Evolutionary conservation across 2,888 invertebrate species (phyloP), one percentile per base, ranked within the genome.

Genomic region (Amphipyra berbera): DNA sequence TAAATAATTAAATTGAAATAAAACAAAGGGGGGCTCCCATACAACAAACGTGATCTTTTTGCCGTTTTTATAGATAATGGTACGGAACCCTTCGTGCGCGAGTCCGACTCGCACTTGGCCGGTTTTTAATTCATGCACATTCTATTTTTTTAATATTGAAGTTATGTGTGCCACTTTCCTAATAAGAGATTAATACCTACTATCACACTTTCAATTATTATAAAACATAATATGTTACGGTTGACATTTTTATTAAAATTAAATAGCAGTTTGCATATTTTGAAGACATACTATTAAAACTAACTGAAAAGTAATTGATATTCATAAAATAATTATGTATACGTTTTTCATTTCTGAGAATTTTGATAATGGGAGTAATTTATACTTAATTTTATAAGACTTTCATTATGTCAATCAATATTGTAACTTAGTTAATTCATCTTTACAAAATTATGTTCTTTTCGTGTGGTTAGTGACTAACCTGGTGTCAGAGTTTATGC

Each of bases 221-320:
- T 56, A 58, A 48, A 52, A 59, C 42, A 58, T 56, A 46, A 58
- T 56, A 46, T 21, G 55, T 40, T 9, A 55, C 3, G 3, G 35
- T 45, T 66, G 67, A 71, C 61, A 71, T 69, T 59, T 69, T 70
- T 59, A 61, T 61, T n/a, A 72, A 64, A 65, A 62, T 60, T 46
- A 55, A 61, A 57, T 58, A 21, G 73, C 58, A 72, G 73, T 77
- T 73, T 68, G 61, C 67, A 56, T 71, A 69, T 64, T 72, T 68
- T 38, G 44, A 53, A 42, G 47, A 41, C 35, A 46, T 6, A 49
- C 42, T 21, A 57, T 77, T 73, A 69, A 61, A 57, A 64, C n/a
- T 59, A 61, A 70, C 58, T 74, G 27, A 50, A 61, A 61, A 40
- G 30, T 61, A 50, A 61, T 56, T 45, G 53, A 38, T 47, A 15